phyloP scores from a whole-genome alignment of 23 tunicate species.

The Phallusia fumigata region DNA sequence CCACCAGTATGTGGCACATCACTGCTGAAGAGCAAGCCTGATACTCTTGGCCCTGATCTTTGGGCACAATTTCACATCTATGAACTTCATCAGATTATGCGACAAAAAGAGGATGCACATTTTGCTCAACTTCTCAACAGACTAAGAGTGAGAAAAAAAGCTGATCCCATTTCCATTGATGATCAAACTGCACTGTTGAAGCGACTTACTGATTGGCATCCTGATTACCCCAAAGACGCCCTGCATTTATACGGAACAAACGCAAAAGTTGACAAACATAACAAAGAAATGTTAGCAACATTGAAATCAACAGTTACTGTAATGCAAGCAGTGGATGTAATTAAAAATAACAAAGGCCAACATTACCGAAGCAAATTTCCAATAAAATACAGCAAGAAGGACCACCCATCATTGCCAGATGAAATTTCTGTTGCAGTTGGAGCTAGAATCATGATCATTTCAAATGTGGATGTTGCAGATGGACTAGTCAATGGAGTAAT shows the following conservation, averaged over 20 bases:
- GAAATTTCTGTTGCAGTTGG: background rate
- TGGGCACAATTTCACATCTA: background rate
- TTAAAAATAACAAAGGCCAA: background rate
- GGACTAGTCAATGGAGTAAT: slow-evolving; percentile 9
- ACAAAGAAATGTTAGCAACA: background rate
- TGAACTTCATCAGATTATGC: slow-evolving; percentile 3
- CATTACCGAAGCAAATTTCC: slow-evolving; percentile 12
- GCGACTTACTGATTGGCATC: background rate
- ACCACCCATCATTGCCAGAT: slow-evolving; percentile 6
- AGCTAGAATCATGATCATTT: slow-evolving; percentile 17
- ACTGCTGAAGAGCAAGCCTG: background rate
- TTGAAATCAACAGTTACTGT: background rate
- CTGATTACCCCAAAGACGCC: slow-evolving; percentile 11
- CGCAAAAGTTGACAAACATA: slow-evolving; percentile 15
- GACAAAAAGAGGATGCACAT: background rate
- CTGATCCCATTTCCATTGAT: background rate
- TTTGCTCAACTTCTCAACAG: slow-evolving; percentile 10
- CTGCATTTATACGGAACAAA: slow-evolving; percentile 22
- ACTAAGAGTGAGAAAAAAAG: background rate
- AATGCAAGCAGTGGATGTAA: background rate
- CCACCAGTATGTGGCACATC: background rate
- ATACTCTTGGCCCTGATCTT: background rate
- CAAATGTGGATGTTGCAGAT: background rate
- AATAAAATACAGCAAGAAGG: background rate
- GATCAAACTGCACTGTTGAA: background rate